Base-by-base conservation (phyloP, 1,140 invertebrate genomes). In the Odontomachus brunneus region DNA sequence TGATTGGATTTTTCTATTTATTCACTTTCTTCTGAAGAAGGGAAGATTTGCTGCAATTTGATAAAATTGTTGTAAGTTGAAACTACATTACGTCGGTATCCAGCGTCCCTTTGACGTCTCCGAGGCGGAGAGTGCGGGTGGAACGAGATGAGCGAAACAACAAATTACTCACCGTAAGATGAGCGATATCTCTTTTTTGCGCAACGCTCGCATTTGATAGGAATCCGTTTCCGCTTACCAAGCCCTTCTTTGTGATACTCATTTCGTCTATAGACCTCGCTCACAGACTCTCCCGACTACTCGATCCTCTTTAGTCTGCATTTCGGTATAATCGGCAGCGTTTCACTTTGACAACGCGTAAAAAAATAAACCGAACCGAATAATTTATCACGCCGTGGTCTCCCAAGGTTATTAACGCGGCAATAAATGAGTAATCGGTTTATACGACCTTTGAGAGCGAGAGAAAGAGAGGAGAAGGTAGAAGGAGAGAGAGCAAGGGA, bases 381-480 rank as follows among this genome's bases (percentile, higher is more conserved):
- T 80, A 80, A 80, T 80, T 80, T 71, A 57, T 33, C n/a, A 63
- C 22, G n/a, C 11, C 53, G n/a, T 38, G 19, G 1, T 33, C 19
- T 67, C 65, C 49, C 75, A 69, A 63, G 75, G 75, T 69, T 80
- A 80, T 80, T 80, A 80, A 80, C 33, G 67, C 24, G 26, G 63
- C 66, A 80, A 78, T 78, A 53, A 78, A 78, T 69, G 24, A 55
- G 51, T 80, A 80, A 80, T 80, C 75, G 75, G 75, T 80, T 80
- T 80, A 80, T 17, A 33, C 53, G 75, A 80, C 75, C 65, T 15
- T 11, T 12, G 24, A 19, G 48, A 38, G 49, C 49, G 26, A 48
- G 51, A 67, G 33, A 44, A 44, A 44, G 38, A 1, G 38, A 3
- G 9, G 9, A 11, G 9, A 11, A 44, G 38, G 38, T 44, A 11